A percentile compares a stretch with the other conserved stretches of the same genome.
Conservation (phyloP, 2,888 invertebrate species). For the Sminthurides aquaticus region DNA sequence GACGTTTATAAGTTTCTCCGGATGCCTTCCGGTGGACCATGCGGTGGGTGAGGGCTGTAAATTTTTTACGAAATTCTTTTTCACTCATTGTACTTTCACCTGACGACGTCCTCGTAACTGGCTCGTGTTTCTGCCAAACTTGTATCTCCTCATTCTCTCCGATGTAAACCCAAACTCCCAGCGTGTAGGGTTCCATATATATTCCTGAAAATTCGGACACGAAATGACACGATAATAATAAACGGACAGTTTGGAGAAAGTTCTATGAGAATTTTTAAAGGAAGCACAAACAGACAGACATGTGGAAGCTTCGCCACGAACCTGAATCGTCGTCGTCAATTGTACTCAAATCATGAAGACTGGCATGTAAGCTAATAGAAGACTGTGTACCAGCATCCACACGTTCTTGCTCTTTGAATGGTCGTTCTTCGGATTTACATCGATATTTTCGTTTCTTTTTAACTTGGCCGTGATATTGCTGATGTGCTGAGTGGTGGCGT, state of each 20-base stretch:
- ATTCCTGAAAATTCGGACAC: conserved; percentile 57
- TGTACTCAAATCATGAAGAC: conserved; percentile 36
- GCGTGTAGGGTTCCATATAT: conserved; percentile 66
- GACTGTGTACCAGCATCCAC: conserved; percentile 38
- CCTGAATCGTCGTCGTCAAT: conserved; percentile 44
- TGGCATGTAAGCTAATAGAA: conserved; percentile 36
- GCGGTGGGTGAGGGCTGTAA: conserved; percentile 77
- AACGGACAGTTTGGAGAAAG: not conserved
- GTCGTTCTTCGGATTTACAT: conserved; percentile 31
- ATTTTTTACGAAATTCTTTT: conserved; percentile 73
- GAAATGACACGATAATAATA: conserved; percentile 5
- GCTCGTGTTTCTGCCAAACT: conserved; percentile 54
- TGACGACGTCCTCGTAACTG: conserved; percentile 46
- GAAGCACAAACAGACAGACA: not conserved
- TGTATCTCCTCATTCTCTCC: conserved; percentile 63
- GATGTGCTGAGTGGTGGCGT: not conserved
- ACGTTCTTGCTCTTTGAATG: conserved; percentile 19
- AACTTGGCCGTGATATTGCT: not conserved
- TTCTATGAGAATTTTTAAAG: too few relatives aligned
- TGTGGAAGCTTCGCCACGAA: conserved; percentile 10
- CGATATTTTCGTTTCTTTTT: conserved; percentile 24
- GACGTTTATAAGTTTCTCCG: conserved; percentile 78
- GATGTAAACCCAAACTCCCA: conserved; percentile 67
- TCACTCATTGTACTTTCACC: conserved; percentile 67
- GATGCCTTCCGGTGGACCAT: conserved; percentile 84